Percentiles rank a stretch among this genome's conserved stretches.
phyloP scores from a whole-genome alignment of 2,797 vertebrate genomes.

The Fringilla coelebs region DNA sequence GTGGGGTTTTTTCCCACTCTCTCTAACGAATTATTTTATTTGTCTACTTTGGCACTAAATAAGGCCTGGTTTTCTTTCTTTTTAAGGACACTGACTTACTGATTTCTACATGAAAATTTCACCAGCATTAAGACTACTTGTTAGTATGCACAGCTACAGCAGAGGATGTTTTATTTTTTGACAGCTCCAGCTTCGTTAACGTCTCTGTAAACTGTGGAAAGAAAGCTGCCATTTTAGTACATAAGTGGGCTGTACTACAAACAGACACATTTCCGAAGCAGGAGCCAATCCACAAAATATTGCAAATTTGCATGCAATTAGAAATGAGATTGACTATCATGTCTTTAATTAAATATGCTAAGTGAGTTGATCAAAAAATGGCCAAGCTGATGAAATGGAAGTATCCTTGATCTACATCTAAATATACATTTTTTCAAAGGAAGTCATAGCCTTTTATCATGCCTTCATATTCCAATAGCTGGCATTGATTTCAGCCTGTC shows the following conservation, averaged over 20 bases:
- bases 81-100: not conserved
- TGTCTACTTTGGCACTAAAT: not conserved
- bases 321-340: not conserved
- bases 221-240: constrained; percentile 44
- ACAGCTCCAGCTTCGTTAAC: constrained; percentile 50
- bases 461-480: not conserved
- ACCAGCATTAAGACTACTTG: not conserved
- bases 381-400: constrained; percentile 11
- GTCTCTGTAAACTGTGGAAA: constrained; percentile 41
- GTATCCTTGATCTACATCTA: constrained; percentile 12
- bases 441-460: not conserved
- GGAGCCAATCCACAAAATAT: not conserved
- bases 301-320: constrained; percentile 4
- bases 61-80: not conserved
- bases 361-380: constrained; percentile 10
- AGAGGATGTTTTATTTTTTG: constrained; percentile 52
- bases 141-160: constrained; percentile 41
- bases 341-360: constrained; percentile 40
- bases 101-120: constrained; percentile 12
- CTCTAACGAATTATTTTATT: not conserved
- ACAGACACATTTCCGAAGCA: constrained; percentile 10
- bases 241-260: constrained; percentile 30
- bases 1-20: not conserved
- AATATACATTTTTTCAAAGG: constrained; percentile 18
- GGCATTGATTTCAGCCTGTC: not conserved